Evolutionary conservation across 2,888 invertebrate species (phyloP), one percentile per base, ranked within the genome.

Genomic region (Aphodius sticticus): DNA sequence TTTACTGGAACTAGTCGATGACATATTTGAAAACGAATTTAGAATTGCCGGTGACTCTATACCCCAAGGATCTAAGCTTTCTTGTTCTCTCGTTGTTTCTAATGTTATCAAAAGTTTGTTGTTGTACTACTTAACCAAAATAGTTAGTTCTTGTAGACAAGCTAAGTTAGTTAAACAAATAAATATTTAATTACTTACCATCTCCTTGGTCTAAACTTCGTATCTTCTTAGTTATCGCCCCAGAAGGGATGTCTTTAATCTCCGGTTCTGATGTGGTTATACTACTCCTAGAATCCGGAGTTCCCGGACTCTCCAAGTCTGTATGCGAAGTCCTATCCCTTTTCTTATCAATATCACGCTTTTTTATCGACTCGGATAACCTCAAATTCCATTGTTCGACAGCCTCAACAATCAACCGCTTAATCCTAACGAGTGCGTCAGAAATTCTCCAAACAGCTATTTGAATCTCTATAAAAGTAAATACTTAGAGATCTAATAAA

Each of bases 301-400:
- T 78, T 72, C 69, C 76, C 9, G 86, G 85, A 82, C 85, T 85
- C 16, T 87, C 87, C n/a, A 85, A 77, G 77, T 87, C 87, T 0
- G 84, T 77, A 36, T 81, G 78, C 14, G 80, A 80, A n/a, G 70
- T 79, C 70, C 83, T 84, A 14, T 86, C 85, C 79, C 83, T 88
- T 78, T 86, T 87, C 81, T 87, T 89, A 77, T 89, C 88, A 2
- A 78, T 83, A 77, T 89, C 89, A 36, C 86, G 85, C 81, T 88
- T 86, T 80, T 87, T 86, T 36, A 84, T 83, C 4, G 83, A 82
- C 77, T 91, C 91, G 0, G 90, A 86, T 15, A 94, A 86, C 74
- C 92, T 89, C 2, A 89, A 87, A 83, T 94, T 95, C 96, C 96
- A 96, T n/a, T 89, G 89, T 35, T 91, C 92, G 12, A 95, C 93